Conservation (phyloP, 2,888 invertebrate genomes). For the Tipula unca region DNA sequence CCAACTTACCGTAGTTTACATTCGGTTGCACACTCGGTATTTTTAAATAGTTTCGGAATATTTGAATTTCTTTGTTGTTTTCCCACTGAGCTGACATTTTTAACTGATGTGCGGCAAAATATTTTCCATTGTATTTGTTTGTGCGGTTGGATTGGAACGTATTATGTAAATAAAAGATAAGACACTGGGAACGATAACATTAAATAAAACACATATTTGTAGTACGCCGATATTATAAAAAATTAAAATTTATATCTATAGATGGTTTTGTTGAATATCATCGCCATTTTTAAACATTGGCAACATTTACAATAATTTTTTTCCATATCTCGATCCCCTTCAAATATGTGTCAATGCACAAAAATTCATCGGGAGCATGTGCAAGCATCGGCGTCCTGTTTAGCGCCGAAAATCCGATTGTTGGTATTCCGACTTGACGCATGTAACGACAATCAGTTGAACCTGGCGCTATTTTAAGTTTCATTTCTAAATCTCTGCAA, state of each 20-base stretch:
- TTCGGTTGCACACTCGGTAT: constrained; percentile 77
- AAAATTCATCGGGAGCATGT: constrained; percentile 86
- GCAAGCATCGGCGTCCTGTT: constrained; percentile 73
- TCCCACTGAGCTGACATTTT: constrained; percentile 30
- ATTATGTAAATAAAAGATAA: neutral
- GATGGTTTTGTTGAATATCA: no score
- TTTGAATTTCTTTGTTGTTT: constrained; percentile 50
- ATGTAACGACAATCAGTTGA: constrained; percentile 69
- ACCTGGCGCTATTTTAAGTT: constrained; percentile 59
- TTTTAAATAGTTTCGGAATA: constrained; percentile 67
- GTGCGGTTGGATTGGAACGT: neutral
- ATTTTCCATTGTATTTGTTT: neutral
- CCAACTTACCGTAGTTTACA: constrained; percentile 64
- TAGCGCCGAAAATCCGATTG: constrained; percentile 87
- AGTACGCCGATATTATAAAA: neutral
- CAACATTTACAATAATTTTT: neutral
- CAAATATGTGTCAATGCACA: constrained; percentile 68
- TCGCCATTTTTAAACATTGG: neutral
- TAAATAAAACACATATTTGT: neutral
- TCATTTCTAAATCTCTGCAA: constrained; percentile 41
- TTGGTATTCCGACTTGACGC: constrained; percentile 63
- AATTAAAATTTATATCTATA: neutral
- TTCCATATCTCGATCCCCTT: constrained; percentile 71
- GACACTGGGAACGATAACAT: neutral
- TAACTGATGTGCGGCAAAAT: neutral